Evolutionary conservation across 2,113 vertebrate species (phyloP).

Genomic region (Tetrao urogallus): DNA sequence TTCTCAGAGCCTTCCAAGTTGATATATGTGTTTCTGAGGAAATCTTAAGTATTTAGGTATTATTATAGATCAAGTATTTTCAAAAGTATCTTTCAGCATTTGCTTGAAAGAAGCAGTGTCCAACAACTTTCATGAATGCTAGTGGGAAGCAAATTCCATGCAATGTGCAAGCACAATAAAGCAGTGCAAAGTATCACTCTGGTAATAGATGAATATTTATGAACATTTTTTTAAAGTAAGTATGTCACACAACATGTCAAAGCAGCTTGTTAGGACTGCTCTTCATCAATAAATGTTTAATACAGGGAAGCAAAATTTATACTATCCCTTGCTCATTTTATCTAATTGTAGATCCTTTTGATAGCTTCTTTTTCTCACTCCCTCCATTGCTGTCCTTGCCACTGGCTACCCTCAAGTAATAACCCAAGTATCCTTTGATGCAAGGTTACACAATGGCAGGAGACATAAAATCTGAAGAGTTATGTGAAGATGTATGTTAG

Average conservation of each 20-base stretch:
- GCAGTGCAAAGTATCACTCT: not conserved
- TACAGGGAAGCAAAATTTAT: not conserved
- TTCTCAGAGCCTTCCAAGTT: not conserved
- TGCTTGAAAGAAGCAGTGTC: not conserved
- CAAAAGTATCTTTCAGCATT: not conserved
- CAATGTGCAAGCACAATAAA: not conserved
- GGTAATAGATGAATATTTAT: constrained; percentile 20
- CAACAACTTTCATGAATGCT: not conserved
- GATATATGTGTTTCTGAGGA: not conserved
- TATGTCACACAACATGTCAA: not conserved
- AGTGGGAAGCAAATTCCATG: not conserved
- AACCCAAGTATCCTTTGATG: constrained; percentile 40
- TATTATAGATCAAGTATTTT: not conserved
- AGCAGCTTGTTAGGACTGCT: constrained; percentile 2
- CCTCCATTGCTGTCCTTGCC: not conserved
- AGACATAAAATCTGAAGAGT: constrained; percentile 13
- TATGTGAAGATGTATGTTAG: not conserved
- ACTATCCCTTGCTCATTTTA: not conserved
- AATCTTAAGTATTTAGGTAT: not conserved
- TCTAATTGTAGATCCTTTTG: not conserved
- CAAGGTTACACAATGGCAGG: constrained; percentile 18
- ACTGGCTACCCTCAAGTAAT: not conserved
- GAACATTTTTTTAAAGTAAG: not conserved
- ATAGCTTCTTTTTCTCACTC: not conserved
- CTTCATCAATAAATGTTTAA: not conserved